Evolutionary conservation across 2,888 invertebrate species (phyloP).

Genomic region (Caenorhabditis doughertyi): DNA sequence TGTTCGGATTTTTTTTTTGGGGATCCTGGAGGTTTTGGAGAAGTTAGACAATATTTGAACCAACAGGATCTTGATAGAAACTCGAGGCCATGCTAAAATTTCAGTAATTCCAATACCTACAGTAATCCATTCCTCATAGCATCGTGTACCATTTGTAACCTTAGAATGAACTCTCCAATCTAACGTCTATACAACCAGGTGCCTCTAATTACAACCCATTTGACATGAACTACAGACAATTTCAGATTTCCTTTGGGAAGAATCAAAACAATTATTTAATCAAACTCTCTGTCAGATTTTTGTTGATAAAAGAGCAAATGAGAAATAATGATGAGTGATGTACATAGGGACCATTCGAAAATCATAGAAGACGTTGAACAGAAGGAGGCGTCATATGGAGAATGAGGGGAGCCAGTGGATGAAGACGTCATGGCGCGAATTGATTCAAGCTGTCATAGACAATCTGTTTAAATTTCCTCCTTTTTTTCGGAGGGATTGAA

Average conservation of each 20-base stretch:
- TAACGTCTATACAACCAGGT: neutral
- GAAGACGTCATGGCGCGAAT: constrained; percentile 46
- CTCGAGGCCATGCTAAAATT: too few relatives aligned
- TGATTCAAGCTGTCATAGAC: constrained; percentile 36
- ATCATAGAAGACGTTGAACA: constrained; percentile 19
- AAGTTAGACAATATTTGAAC: too few relatives aligned
- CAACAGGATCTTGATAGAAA: too few relatives aligned
- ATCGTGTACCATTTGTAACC: neutral
- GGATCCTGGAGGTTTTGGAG: too few relatives aligned
- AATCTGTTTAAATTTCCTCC: constrained; percentile 30
- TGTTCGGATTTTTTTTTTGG: too few relatives aligned
- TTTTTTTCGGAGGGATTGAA: constrained; percentile 1
- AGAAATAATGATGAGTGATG: too few relatives aligned
- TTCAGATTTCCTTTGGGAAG: neutral
- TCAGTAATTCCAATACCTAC: neutral
- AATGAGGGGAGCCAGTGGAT: neutral
- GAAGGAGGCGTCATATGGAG: constrained; percentile 51
- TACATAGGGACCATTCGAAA: neutral
- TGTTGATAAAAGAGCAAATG: neutral
- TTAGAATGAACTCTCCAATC: neutral
- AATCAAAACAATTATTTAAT: neutral
- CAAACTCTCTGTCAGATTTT: neutral
- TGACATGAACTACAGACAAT: neutral
- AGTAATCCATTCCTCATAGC: neutral
- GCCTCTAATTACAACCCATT: too few relatives aligned